Base-by-base conservation (phyloP, 2,888 invertebrate species). In the Timandra comae region DNA sequence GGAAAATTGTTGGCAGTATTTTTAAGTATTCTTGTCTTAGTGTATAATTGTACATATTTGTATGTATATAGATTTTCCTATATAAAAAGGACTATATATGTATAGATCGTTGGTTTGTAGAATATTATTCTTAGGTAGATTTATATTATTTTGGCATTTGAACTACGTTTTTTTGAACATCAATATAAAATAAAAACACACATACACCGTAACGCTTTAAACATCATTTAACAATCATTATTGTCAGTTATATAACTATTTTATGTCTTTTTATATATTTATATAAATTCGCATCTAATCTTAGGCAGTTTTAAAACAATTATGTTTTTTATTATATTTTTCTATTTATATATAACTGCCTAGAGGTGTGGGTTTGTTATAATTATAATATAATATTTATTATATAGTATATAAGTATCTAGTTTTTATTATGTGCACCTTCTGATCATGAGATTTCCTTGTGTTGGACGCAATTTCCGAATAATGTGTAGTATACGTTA, bases 221-320 rank as follows among this genome's bases (percentile, higher is more conserved):
- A 82, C 80, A 85, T 81, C 85, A 84, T 79, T 78, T 85, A 85
- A 85, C 85, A 84, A 85, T 82, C 85, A 85, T 85, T 85, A 85
- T 85, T 85, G 85, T 85, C 85, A 78, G 82, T 82, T 84, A 85
- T 84, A 85, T 75, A 82, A 69, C 82, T 84, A 84, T 80, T 81
- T 78, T 80, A 78, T 80, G 79, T 75, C n/a, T n/a, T n/a, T 60
- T 52, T 47, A 52, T 63, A 78, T 78, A 77, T 81, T 80, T 81
- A 79, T 84, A 82, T 84, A 85, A 85, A 85, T 85, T 85, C 84
- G 80, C 84, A 56, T 68, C 82, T 84, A 85, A 73, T 76, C 69
- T 70, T 80, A 84, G 84, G 84, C 84, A 84, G 82, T 82, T 78
- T 81, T 77, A 80, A 85, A 71, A 80, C 68, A 84, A 80, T 76